phyloP scores from a whole-genome alignment of 2,113 vertebrate species.

The Lepus europaeus region DNA sequence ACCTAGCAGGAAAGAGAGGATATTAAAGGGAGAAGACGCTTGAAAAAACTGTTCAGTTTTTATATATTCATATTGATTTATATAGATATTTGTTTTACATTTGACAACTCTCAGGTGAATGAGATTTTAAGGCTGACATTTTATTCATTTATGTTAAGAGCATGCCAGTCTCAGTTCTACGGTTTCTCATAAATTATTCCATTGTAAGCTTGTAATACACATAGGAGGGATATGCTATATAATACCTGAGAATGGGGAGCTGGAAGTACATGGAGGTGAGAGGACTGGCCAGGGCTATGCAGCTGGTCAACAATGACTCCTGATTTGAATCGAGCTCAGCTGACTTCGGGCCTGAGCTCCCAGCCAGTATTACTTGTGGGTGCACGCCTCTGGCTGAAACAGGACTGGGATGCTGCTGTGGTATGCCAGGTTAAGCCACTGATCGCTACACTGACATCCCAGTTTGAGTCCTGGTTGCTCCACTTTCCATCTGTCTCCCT shows the following conservation, averaged over 20 bases:
- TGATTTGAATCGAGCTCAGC: neutral
- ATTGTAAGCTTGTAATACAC: neutral
- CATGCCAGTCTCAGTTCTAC: neutral
- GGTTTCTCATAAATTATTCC: neutral
- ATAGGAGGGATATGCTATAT: neutral
- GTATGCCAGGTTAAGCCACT: no score
- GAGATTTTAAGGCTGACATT: conserved; percentile 24
- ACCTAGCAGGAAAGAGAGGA: neutral
- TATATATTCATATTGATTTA: neutral
- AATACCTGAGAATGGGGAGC: neutral
- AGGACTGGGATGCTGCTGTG: no score
- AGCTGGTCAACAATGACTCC: neutral
- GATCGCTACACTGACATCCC: no score
- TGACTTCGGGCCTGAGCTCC: neutral
- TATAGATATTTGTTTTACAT: neutral
- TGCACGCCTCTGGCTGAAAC: rapidly evolving
- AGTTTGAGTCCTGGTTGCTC: no score
- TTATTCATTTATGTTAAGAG: neutral
- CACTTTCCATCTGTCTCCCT: no score
- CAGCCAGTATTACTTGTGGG: rapidly evolving
- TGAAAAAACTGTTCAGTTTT: neutral
- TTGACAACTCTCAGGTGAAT: neutral
- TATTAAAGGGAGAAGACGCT: neutral
- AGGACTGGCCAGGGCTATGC: neutral
- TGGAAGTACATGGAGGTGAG: neutral